Evolutionary conservation across 1,140 invertebrate genomes (phyloP).

Genomic region (Tetragnatha versicolor): DNA sequence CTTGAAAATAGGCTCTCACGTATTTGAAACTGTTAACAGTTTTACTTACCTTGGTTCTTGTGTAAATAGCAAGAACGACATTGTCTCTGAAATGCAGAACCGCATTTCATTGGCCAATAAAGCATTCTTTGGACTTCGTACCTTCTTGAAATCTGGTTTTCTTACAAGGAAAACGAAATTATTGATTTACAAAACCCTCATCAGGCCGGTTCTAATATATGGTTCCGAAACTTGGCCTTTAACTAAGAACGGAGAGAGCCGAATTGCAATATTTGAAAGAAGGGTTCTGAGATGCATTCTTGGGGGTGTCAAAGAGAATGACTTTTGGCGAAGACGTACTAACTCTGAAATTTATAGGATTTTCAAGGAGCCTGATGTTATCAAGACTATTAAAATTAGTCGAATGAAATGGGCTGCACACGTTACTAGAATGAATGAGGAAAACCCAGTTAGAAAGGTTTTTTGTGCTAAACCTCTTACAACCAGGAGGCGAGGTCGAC

Average conservation of each 20-base stretch:
- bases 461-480: no score
- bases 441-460: no score
- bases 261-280: background rate
- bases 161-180: background rate
- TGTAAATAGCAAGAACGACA: background rate
- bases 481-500: no score
- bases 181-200: background rate
- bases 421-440: no score
- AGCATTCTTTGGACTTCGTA: slow-evolving; percentile 3
- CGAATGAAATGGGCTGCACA: no score
- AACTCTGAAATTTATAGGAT: background rate
- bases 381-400: no score
- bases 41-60: background rate
- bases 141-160: background rate
- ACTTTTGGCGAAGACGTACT: background rate
- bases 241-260: no score
- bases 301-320: background rate
- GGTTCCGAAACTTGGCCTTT: background rate
- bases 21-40: background rate
- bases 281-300: background rate
- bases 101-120: background rate
- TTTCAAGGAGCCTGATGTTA: no score
- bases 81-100: no score
- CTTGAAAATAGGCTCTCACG: background rate
- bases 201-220: background rate